Percentiles rank a stretch among this genome's conserved stretches.
Conservation (phyloP, 2,888 invertebrate genomes). For the Drosophila pullipes region DNA sequence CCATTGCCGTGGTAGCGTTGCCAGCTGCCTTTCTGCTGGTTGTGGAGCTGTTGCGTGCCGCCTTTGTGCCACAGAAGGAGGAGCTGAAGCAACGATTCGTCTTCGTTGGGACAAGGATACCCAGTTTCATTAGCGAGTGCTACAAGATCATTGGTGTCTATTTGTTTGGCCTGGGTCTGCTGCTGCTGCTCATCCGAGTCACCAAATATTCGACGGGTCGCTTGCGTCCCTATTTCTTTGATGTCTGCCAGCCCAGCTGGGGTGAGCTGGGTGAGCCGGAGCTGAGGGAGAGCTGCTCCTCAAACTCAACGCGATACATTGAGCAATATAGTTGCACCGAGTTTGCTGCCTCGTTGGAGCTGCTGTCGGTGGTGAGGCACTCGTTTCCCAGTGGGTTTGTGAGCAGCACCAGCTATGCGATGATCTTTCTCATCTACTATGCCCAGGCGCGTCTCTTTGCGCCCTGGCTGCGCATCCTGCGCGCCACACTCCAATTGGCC, state of each 20-base stretch:
- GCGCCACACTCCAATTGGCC: constrained; percentile 65
- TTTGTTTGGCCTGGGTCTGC: constrained; percentile 76
- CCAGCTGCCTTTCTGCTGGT: constrained; percentile 73
- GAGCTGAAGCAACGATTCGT: constrained; percentile 69
- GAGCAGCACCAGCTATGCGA: constrained; percentile 69
- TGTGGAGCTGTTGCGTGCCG: constrained; percentile 78
- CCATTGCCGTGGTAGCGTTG: constrained; percentile 70
- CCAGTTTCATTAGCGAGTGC: constrained; percentile 80
- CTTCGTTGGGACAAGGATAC: constrained; percentile 76
- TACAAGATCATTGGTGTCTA: constrained; percentile 79
- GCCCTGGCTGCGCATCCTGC: constrained; percentile 63
- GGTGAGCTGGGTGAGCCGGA: constrained; percentile 29
- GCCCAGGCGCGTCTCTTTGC: constrained; percentile 73
- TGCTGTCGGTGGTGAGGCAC: constrained; percentile 69
- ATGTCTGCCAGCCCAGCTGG: constrained; percentile 77
- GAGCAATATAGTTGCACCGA: constrained; percentile 70
- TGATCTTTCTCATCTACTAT: constrained; percentile 75
- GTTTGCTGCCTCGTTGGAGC: constrained; percentile 64
- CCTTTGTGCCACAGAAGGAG: constrained; percentile 54
- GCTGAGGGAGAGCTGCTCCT: constrained; percentile 27
- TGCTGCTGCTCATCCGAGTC: constrained; percentile 54
- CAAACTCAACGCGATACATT: constrained; percentile 51
- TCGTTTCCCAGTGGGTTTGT: constrained; percentile 79
- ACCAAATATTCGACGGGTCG: constrained; percentile 70
- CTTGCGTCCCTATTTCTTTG: constrained; percentile 77